A percentile compares a stretch with the other conserved stretches of the same genome.
Evolutionary conservation across 2,113 vertebrate species (phyloP).

Genomic region (Patagioenas fasciata): DNA sequence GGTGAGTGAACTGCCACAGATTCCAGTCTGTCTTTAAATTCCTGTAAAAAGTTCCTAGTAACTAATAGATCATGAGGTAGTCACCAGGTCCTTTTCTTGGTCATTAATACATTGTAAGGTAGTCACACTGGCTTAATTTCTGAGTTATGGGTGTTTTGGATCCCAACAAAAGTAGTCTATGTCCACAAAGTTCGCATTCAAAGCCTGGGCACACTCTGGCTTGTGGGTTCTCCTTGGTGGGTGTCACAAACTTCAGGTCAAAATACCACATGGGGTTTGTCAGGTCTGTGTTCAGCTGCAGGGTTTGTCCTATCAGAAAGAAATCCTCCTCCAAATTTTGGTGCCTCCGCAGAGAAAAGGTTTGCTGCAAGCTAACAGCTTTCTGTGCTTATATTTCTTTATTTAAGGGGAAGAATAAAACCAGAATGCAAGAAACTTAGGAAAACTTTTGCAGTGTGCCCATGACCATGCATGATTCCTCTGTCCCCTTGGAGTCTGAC

Average conservation of each 20-base stretch:
- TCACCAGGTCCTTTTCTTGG: not conserved
- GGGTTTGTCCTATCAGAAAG: not conserved
- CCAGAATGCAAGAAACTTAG: not conserved
- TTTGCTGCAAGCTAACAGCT: not conserved
- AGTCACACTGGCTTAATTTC: not conserved
- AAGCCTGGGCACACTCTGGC: not conserved
- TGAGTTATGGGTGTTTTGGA: not conserved
- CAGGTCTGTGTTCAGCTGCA: not conserved
- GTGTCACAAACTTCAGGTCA: not conserved
- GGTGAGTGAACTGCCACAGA: fast-evolving
- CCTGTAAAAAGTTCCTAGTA: not conserved
- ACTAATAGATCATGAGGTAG: not conserved
- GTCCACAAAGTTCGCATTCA: not conserved
- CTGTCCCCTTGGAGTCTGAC: slow-evolving; percentile 4
- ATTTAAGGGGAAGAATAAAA: not conserved
- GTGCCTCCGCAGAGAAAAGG: not conserved
- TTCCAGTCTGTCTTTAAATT: not conserved
- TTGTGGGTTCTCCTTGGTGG: not conserved
- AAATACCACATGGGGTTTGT: not conserved
- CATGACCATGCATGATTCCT: not conserved
- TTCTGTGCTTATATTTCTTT: not conserved
- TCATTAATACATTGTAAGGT: not conserved
- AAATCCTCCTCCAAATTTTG: not conserved
- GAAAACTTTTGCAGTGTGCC: slow-evolving; percentile 19
- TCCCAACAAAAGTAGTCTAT: not conserved